Evolutionary conservation across 2,888 invertebrate species (phyloP), one percentile per base, ranked within the genome.

Genomic region (Trichacis sp.): DNA sequence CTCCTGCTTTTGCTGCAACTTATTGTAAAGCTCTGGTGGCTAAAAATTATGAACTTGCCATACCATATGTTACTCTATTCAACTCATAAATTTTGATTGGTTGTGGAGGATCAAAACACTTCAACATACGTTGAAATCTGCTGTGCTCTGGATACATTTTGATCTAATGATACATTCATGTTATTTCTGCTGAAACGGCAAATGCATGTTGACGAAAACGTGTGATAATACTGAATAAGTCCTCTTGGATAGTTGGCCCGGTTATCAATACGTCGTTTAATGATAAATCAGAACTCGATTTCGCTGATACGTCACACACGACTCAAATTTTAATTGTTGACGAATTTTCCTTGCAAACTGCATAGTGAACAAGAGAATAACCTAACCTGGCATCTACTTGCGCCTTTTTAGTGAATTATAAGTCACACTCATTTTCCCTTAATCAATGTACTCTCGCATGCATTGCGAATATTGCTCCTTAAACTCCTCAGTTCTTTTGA

Each of bases 221-320:
- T 4, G 70, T n/a, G 2, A 81, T 11, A 1, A 75, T 52, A 3
- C 70, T 30, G 17, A 73, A 64, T 1, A 77, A 42, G 15, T 74
- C 70, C 2, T 66, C 52, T 48, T 77, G 75, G 4, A 77, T 51
- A 0, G 65, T 66, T 0, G 77, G 73, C 2, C 78, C 81, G 1
- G 72, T 69, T 40, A 62, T 45, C 17, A 77, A 50, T 0, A 64
- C 46, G 5, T 76, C 74, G 59, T 79, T 80, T 0, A 79, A 52
- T 0, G 77, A 77, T 1, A 70, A 17, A 0, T 72, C 73, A 3
- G 72, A 59, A 5, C 65, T 47, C 8, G 65, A 69, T 60, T 64
- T 73, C 1, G 71, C 70, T 0, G 76, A 79, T 9, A 64, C 78
- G 48, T 81, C 77, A 59, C 76, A 81, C 0, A 80, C 79, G 0